Conservation (phyloP, 2,888 invertebrate species). For the Cylloceria caligata region DNA sequence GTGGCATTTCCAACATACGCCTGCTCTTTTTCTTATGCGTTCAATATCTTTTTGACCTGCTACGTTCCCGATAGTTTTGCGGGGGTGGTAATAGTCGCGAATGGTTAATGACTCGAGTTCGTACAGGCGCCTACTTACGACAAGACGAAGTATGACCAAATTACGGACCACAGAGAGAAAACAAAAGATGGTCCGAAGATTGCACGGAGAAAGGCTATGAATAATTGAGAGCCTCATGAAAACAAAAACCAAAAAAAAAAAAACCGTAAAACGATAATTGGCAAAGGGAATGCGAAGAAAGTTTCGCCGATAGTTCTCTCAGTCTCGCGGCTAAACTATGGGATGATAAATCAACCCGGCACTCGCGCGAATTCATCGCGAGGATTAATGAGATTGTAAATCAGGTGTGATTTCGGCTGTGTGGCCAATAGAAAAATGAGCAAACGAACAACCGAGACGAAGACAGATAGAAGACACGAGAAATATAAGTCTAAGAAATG, state of each 20-base stretch:
- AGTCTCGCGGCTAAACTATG: constrained; percentile 27
- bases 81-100: constrained; percentile 21
- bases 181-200: constrained; percentile 19
- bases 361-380: constrained; percentile 30
- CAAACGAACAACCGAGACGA: not conserved
- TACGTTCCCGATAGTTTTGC: constrained; percentile 29
- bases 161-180: not conserved
- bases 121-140: not conserved
- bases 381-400: constrained; percentile 64
- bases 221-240: constrained; percentile 18
- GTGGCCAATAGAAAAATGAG: constrained; percentile 14
- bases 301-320: not conserved
- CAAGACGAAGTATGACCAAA: not conserved
- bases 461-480: not conserved
- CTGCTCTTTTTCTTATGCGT: constrained; percentile 3
- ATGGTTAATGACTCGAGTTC: constrained; percentile 31
- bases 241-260: constrained; percentile 1
- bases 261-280: constrained; percentile 18
- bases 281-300: constrained; percentile 8
- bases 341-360: constrained; percentile 57
- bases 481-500: constrained; percentile 38
- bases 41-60: constrained; percentile 9
- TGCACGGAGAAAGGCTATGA: constrained; percentile 39
- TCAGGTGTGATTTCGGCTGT: constrained; percentile 57
- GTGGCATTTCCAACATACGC: constrained; percentile 16